These are phyloP conservation scores for Hyposmocoma kahamanoa DNA, from an alignment of 1,140 invertebrate genomes.

Conservation along the genomic window DNA sequence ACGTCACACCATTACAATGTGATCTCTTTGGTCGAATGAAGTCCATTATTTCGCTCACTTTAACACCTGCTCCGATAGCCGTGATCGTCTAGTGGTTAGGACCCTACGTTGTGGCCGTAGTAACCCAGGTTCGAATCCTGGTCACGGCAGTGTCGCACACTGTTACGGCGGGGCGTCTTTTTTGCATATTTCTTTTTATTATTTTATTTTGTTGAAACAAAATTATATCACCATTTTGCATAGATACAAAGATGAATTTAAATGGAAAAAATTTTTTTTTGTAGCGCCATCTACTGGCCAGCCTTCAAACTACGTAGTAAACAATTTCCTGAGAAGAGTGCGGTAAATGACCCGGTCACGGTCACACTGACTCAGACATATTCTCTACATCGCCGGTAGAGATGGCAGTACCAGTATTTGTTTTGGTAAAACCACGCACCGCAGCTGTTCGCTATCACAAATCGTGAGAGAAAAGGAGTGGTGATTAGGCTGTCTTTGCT, in stretches of 20 bases:
- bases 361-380: too few relatives aligned
- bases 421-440: conserved; percentile 68
- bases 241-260: too few relatives aligned
- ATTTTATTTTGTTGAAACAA: neutral
- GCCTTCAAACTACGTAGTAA: neutral
- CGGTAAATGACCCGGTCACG: neutral
- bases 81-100: conserved; percentile 4
- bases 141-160: conserved; percentile 3
- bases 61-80: conserved; percentile 6
- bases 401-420: conserved; percentile 61
- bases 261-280: neutral
- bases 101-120: conserved; percentile 4
- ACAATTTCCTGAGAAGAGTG: neutral
- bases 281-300: neutral
- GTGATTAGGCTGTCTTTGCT: conserved; percentile 65
- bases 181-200: neutral
- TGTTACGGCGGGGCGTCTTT: neutral
- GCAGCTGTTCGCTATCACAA: conserved; percentile 73
- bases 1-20: too few relatives aligned
- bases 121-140: conserved; percentile 4
- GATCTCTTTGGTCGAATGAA: neutral
- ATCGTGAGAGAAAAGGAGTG: conserved; percentile 72
- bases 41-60: neutral
- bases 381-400: conserved; percentile 7
- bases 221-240: too few relatives aligned